These are phyloP conservation scores for Tinea pellionella DNA, from an alignment of 2,888 invertebrate species.

Conservation along the genomic window DNA sequence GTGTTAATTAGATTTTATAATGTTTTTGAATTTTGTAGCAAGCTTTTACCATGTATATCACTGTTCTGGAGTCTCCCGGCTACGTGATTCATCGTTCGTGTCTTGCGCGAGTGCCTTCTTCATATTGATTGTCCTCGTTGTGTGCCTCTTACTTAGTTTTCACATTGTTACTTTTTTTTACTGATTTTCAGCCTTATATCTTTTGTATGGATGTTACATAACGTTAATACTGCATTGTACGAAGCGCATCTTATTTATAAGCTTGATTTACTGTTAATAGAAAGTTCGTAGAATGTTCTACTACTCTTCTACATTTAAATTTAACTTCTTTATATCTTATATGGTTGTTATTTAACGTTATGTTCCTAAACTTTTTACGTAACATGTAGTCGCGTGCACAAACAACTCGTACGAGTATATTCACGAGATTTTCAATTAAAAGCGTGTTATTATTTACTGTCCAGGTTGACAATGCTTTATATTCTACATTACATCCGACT, in stretches of 20 bases:
- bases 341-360: background rate
- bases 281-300: background rate
- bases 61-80: background rate
- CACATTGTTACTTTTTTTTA: background rate
- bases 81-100: slow-evolving; percentile 3
- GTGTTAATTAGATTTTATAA: background rate
- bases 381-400: background rate
- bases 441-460: too few relatives aligned
- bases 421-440: background rate
- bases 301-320: background rate
- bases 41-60: background rate
- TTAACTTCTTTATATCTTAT: background rate
- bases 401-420: background rate
- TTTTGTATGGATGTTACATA: background rate
- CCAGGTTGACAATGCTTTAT: too few relatives aligned
- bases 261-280: slow-evolving; percentile 7
- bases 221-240: background rate
- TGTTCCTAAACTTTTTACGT: background rate
- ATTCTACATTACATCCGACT: too few relatives aligned
- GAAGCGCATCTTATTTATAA: background rate
- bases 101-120: slow-evolving; percentile 5
- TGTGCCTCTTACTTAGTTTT: background rate
- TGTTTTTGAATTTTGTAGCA: background rate
- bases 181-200: background rate
- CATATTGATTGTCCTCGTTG: slow-evolving; percentile 3